Percentiles rank a stretch among this genome's conserved stretches.
Conservation (phyloP, 2,797 vertebrate genomes). For the Cynodonichthys magdalenae region DNA sequence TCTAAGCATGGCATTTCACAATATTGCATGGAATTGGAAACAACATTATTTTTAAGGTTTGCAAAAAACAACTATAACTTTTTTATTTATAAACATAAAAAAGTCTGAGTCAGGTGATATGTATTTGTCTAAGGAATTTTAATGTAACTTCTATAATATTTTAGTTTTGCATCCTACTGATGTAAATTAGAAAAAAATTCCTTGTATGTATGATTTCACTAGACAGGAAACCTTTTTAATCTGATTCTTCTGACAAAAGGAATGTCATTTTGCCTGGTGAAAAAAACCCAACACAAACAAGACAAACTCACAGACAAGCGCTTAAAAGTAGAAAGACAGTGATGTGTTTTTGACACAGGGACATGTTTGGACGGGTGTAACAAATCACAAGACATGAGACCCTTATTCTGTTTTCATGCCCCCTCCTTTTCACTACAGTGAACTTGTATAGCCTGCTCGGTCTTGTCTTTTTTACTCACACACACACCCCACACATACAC, state of each 20-base stretch:
- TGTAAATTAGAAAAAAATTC: too few species aligned
- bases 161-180: too few species aligned
- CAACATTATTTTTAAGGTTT: too few species aligned
- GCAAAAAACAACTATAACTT: too few species aligned
- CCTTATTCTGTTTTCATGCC: constrained; percentile 50
- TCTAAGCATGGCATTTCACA: too few species aligned
- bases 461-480: not conserved
- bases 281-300: not conserved
- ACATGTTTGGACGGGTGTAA: constrained; percentile 35
- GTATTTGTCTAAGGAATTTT: too few species aligned
- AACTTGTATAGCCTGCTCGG: constrained; percentile 61
- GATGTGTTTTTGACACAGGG: constrained; percentile 22
- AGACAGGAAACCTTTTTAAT: too few species aligned
- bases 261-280: constrained; percentile 16
- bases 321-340: constrained; percentile 21
- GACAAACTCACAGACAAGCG: constrained; percentile 19
- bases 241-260: not conserved
- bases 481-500: constrained; percentile 18
- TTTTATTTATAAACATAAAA: too few species aligned
- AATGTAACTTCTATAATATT: too few species aligned
- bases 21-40: too few species aligned
- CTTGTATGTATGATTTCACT: too few species aligned
- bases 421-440: constrained; percentile 56
- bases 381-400: constrained; percentile 40
- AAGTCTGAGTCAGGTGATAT: too few species aligned